Base-by-base conservation (phyloP, 2,888 invertebrate species). In the Clitarchus hookeri region DNA sequence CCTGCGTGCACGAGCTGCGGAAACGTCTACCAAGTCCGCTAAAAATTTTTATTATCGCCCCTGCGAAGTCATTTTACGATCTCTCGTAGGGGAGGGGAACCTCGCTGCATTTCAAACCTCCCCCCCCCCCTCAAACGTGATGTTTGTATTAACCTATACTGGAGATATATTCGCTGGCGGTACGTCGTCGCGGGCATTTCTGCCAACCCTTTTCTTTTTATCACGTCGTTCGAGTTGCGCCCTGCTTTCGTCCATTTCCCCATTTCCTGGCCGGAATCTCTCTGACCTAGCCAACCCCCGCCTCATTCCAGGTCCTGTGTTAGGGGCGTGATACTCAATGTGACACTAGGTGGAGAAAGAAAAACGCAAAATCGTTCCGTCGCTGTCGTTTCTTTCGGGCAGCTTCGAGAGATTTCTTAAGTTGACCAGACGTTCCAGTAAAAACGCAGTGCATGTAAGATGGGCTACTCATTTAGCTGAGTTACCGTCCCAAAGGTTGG, bases 81-180 rank as follows among this genome's bases (percentile, higher is more conserved):
- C 65, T 19, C n/a, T 0, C 1, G n/a, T 2, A n/a, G 65, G 65
- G n/a, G 16, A 65, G n/a, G 65, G 65, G 65, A 65, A 19, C 65
- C 65, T 19, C 65, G 0, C 65, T 65, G 65, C 65, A 65, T 65
- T 65, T 65, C 65, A 36, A 36, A 1, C 36, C 36, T 36, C 1
- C 8, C 8, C 65, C 19, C 65, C n/a, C 12, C 1, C n/a, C 3
- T 23, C 23, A 1, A 8, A 16, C 65, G 65, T 23, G n/a, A 65
- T 65, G 65, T 65, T 65, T 65, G 65, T 65, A 65, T 65, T 65
- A 65, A 65, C 65, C 65, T 23, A 65, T 65, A 65, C 65, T n/a
- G 65, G 23, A 65, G 65, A 65, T n/a, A 65, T 65, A 65, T 65
- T 65, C 65, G 65, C 65, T n/a, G 11, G 65, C 65, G 19, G 12